Percentiles rank a stretch among this genome's conserved stretches.
phyloP scores from a whole-genome alignment of 2,888 invertebrate species.

The Amphiduros pacificus region DNA sequence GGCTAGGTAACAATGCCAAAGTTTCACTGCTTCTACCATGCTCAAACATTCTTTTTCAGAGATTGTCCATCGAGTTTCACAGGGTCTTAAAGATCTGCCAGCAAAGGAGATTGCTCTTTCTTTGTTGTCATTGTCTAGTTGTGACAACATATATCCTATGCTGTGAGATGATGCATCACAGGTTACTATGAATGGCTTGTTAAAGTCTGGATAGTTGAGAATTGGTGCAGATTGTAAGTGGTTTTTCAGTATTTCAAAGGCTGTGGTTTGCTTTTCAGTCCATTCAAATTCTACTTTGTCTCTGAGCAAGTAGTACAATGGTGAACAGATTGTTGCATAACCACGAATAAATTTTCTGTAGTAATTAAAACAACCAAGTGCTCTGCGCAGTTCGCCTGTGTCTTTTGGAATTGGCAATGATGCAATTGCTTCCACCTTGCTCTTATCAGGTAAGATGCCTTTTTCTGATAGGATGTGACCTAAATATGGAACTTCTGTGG shows the following conservation, averaged over 20 bases:
- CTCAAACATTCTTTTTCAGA: not conserved
- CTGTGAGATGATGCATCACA: conserved; percentile 26
- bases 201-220: conserved; percentile 21
- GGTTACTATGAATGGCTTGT: conserved; percentile 22
- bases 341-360: conserved; percentile 24
- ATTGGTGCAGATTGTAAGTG: not conserved
- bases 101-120: not conserved
- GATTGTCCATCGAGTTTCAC: not conserved
- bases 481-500: conserved; percentile 19
- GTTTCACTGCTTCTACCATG: not conserved
- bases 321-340: conserved; percentile 48
- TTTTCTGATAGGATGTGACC: conserved; percentile 23
- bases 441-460: conserved; percentile 17
- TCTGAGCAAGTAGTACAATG: not conserved
- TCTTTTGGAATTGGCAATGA: conserved; percentile 18
- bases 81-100: not conserved
- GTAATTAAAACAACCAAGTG: conserved; percentile 22
- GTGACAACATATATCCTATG: conserved; percentile 27
- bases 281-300: conserved; percentile 1
- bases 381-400: conserved; percentile 14
- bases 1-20: not conserved
- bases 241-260: conserved; percentile 1
- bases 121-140: not conserved
- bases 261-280: not conserved
- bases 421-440: conserved; percentile 20